Conservation (phyloP, 2,888 invertebrate genomes). For the Teleogryllus oceanicus region DNA sequence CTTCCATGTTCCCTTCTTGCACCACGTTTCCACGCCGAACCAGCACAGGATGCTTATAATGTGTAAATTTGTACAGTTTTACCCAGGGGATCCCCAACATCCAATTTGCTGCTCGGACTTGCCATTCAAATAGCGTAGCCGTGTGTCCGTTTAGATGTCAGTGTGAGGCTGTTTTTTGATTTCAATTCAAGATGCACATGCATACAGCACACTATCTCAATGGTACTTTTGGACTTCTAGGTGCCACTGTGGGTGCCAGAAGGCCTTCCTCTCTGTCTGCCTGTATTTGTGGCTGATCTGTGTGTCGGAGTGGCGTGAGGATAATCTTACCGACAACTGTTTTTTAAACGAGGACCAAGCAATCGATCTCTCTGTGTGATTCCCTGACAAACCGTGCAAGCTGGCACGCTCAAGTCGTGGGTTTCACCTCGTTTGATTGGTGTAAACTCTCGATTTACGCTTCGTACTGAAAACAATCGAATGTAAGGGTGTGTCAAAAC, state of each 20-base stretch:
- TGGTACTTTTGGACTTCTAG: constrained; percentile 33
- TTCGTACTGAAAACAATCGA: constrained; percentile 36
- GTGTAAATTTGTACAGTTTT: constrained; percentile 37
- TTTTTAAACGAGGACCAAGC: constrained; percentile 38
- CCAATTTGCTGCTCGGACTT: constrained; percentile 37
- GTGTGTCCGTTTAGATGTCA: constrained; percentile 39
- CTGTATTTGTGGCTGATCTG: constrained; percentile 36
- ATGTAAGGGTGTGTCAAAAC: constrained; percentile 37
- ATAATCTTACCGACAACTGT: constrained; percentile 34
- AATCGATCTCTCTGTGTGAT: constrained; percentile 33
- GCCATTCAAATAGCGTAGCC: constrained; percentile 38
- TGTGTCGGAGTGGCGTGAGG: constrained; percentile 37
- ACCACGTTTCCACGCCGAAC: constrained; percentile 39
- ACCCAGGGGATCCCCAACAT: constrained; percentile 24
- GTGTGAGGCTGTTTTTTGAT: constrained; percentile 38
- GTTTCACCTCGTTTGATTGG: constrained; percentile 35
- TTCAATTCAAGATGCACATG: constrained; percentile 37
- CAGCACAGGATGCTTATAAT: constrained; percentile 37
- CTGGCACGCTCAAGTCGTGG: constrained; percentile 19
- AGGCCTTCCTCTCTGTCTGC: constrained; percentile 34
- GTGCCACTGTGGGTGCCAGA: constrained; percentile 20
- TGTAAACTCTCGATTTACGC: constrained; percentile 37
- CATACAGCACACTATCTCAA: constrained; percentile 36
- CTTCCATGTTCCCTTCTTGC: constrained; percentile 41
- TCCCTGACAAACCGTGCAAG: constrained; percentile 22